phyloP scores from a whole-genome alignment of 2,888 invertebrate species.

The Chirona hameri region DNA sequence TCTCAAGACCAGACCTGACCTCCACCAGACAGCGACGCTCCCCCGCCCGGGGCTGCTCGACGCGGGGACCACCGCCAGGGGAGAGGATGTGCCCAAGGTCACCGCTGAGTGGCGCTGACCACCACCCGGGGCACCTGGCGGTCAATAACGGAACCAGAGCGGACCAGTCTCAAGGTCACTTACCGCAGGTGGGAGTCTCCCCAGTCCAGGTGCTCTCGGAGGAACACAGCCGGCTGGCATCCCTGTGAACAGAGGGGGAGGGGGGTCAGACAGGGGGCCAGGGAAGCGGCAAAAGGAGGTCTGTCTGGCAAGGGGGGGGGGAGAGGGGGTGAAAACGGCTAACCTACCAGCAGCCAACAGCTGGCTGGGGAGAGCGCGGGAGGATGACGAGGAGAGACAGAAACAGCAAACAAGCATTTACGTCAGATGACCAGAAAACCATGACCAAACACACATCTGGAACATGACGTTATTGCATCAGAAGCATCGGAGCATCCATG shows the following conservation, averaged over 20 bases:
- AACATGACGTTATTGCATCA: too few species aligned
- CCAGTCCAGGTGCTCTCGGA: conserved; percentile 40
- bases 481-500: too few species aligned
- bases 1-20: not conserved
- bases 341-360: conserved; percentile 23
- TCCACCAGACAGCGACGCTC: too few species aligned
- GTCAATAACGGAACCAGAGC: not conserved
- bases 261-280: not conserved
- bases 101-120: not conserved
- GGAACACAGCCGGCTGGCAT: conserved; percentile 38
- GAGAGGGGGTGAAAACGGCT: conserved; percentile 30
- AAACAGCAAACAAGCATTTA: not conserved
- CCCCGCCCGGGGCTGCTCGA: not conserved
- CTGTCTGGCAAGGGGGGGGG: too few species aligned
- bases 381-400: too few species aligned
- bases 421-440: too few species aligned
- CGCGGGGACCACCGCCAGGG: not conserved
- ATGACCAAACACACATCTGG: too few species aligned
- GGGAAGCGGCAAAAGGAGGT: too few species aligned
- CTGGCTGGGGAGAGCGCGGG: too few species aligned
- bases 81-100: not conserved
- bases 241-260: conserved; percentile 33
- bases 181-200: conserved; percentile 39
- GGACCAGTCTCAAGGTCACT: conserved; percentile 27
- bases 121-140: not conserved